These are phyloP conservation scores for Lineus longissimus DNA, from an alignment of 1,140 invertebrate genomes.

Conservation along the genomic window DNA sequence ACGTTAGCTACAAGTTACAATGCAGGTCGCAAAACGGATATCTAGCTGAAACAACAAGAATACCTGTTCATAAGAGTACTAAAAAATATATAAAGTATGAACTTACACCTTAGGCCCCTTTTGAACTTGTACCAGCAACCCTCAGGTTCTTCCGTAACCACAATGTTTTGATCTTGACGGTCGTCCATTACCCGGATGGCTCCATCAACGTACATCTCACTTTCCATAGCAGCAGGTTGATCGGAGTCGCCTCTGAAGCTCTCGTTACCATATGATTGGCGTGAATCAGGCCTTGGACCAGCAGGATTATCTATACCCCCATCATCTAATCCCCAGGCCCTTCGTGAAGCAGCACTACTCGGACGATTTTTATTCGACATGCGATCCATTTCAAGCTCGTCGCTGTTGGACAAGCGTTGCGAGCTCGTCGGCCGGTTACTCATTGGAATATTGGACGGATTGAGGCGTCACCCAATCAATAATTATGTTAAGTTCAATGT, in stretches of 20 bases:
- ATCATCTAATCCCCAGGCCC: slow-evolving; percentile 34
- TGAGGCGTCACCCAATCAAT: no score
- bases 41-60: no score
- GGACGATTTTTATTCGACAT: slow-evolving; percentile 25
- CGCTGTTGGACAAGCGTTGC: neutral
- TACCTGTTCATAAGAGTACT: neutral
- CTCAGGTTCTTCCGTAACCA: slow-evolving; percentile 2
- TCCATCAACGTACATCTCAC: slow-evolving; percentile 26
- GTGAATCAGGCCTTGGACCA: slow-evolving; percentile 25
- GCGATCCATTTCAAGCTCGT: slow-evolving; percentile 10
- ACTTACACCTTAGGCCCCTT: slow-evolving; percentile 45
- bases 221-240: slow-evolving; percentile 26
- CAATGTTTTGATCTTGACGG: neutral
- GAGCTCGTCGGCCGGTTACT: slow-evolving; percentile 5
- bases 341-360: slow-evolving; percentile 37
- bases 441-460: neutral
- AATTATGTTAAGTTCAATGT: no score
- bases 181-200: slow-evolving; percentile 13
- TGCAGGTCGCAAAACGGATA: no score
- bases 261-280: slow-evolving; percentile 28
- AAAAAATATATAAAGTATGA: neutral
- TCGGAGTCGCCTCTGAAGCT: slow-evolving; percentile 29
- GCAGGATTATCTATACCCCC: slow-evolving; percentile 19
- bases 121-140: slow-evolving; percentile 29
- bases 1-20: no score